phyloP scores from a whole-genome alignment of 2,113 vertebrate species.

The Chlamydotis undulata region DNA sequence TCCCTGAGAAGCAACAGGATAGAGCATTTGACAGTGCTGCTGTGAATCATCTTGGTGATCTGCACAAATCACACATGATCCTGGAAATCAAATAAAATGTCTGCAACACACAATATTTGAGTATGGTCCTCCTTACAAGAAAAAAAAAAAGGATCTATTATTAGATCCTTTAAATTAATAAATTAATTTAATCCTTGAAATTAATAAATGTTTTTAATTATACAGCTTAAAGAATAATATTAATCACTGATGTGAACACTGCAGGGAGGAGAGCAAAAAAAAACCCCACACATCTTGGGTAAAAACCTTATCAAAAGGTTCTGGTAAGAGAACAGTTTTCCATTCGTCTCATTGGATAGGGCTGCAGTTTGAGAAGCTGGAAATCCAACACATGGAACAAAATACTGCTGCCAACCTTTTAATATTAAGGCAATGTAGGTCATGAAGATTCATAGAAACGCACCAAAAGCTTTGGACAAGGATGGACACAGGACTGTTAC shows the following conservation, averaged over 20 bases:
- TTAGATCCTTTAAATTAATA: too few relatives aligned
- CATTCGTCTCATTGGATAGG: not conserved
- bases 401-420: not conserved
- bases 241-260: not conserved
- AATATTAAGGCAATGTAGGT: not conserved
- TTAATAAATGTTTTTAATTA: not conserved
- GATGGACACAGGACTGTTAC: not conserved
- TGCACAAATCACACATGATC: not conserved
- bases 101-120: not conserved
- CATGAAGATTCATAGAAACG: not conserved
- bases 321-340: not conserved
- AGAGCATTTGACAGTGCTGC: not conserved
- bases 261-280: not conserved
- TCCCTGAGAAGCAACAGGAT: not conserved
- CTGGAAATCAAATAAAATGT: not conserved
- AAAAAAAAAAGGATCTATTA: not conserved
- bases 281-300: accelerated
- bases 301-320: not conserved
- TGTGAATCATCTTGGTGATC: not conserved
- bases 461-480: not conserved
- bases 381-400: not conserved
- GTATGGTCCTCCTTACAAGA: not conserved
- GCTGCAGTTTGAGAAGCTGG: not conserved
- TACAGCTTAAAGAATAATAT: not conserved
- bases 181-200: not conserved